Base-by-base conservation (phyloP, 2,888 invertebrate species). In the Drosophila niveifrons region DNA sequence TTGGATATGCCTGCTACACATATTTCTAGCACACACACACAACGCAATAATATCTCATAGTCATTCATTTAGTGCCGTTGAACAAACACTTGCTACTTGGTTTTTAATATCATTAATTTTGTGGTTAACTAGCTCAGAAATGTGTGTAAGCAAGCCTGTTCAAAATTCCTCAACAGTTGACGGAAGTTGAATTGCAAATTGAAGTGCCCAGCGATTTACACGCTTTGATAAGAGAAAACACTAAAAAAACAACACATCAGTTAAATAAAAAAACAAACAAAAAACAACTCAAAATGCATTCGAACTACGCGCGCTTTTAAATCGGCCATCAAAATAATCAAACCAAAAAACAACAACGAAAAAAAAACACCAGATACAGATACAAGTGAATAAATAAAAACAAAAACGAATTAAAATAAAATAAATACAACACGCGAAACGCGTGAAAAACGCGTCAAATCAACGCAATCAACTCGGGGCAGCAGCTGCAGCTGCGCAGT, bases 111-210 rank as follows among this genome's bases (percentile, higher is more conserved):
- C 29, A 36, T 44, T 43, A 47, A 11, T 57, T 47, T 48, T 28
- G 44, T 9, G 46, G 31, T 66, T 65, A 69, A 71, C 77, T 69
- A 51, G 64, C 78, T 69, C 74, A 72, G 44, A 62, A 61, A 59
- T 46, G 50, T 23, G 23, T 23, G 23, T 53, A 31, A 64, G 41
- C 56, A 62, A 47, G 62, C 63, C 77, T 67, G 71, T 50, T 78
- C 44, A 62, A 78, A 78, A 81, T 80, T 71, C 78, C 71, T 44
- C 65, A 62, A 3, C 59, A 52, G 82, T 85, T 87, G 84, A 78
- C 87, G 84, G 87, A 85, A 87, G 75, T 87, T 75, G 80, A 85
- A 87, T 87, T 76, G 80, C 80, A 78, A 84, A 80, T 87, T 75
- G 68, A 79, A 83, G 68, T 79, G 78, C 66, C 66, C 48, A 51